A percentile compares a stretch with the other conserved stretches of the same genome.
These are phyloP conservation scores for Hirtodrosophila duncani DNA, from an alignment of 2,888 invertebrate species.

Conservation along the genomic window DNA sequence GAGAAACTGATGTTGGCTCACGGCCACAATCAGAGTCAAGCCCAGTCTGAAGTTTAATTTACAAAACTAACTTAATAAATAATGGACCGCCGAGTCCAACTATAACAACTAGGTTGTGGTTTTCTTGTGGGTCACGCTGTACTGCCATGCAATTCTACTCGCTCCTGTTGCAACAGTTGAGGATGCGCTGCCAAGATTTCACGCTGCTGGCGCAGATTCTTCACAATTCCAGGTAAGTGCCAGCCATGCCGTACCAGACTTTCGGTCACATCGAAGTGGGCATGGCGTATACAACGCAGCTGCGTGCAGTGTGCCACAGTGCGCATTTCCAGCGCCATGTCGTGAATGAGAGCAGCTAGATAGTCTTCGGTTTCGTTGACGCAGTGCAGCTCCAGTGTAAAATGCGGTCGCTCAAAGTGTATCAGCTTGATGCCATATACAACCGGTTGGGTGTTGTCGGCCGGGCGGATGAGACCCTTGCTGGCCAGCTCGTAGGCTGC, in stretches of 20 bases:
- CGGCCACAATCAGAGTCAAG: conserved; percentile 12
- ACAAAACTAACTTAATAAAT: too few species aligned
- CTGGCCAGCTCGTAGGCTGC: conserved; percentile 93
- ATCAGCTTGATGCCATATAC: conserved; percentile 92
- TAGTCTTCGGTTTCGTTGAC: conserved; percentile 91
- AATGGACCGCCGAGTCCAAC: too few species aligned
- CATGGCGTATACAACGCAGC: conserved; percentile 89
- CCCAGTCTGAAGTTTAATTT: not conserved
- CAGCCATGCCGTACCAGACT: conserved; percentile 91
- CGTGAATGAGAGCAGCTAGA: conserved; percentile 87
- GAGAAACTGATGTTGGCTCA: conserved; percentile 43
- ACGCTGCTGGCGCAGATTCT: conserved; percentile 82
- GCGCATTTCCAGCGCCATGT: conserved; percentile 88
- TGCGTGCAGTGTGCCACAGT: conserved; percentile 89
- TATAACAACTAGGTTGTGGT: too few species aligned
- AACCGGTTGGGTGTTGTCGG: conserved; percentile 84
- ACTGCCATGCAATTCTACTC: conserved; percentile 55
- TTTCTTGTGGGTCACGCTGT: not conserved
- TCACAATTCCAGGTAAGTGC: conserved; percentile 84
- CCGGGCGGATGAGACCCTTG: conserved; percentile 89
- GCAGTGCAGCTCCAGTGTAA: conserved; percentile 91
- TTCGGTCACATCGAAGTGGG: conserved; percentile 86
- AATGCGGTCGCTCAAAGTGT: conserved; percentile 88
- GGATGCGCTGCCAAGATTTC: conserved; percentile 78
- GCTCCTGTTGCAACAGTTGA: conserved; percentile 62